A percentile compares a stretch with the other conserved stretches of the same genome.
phyloP scores from a whole-genome alignment of 2,113 vertebrate genomes.

The Mormyrus iriodes region DNA sequence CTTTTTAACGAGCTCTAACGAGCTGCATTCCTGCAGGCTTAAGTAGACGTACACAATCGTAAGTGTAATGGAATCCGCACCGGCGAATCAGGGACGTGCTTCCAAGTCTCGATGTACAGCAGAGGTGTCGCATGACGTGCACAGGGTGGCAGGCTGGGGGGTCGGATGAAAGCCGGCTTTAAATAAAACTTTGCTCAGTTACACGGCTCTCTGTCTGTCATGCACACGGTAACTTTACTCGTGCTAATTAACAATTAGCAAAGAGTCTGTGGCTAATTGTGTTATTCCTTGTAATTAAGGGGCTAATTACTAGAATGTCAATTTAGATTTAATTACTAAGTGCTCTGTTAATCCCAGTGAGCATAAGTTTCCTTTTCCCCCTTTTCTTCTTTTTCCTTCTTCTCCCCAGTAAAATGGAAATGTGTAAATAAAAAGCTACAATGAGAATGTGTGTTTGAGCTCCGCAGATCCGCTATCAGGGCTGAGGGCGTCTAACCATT shows the following conservation, averaged over 20 bases:
- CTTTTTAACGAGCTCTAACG: neutral
- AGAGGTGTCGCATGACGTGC: neutral
- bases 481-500: constrained; percentile 49
- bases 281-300: constrained; percentile 79
- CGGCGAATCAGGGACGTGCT: neutral
- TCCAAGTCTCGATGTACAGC: neutral
- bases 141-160: constrained; percentile 5
- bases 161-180: constrained; percentile 48
- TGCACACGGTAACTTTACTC: constrained; percentile 71
- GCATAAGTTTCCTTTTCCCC: constrained; percentile 56
- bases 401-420: constrained; percentile 32
- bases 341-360: constrained; percentile 75
- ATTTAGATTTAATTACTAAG: constrained; percentile 80
- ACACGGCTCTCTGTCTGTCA: constrained; percentile 64
- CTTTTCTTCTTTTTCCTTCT: constrained; percentile 37
- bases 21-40: neutral
- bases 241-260: constrained; percentile 80
- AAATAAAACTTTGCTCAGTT: constrained; percentile 71
- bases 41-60: neutral
- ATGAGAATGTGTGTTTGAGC: constrained; percentile 58
- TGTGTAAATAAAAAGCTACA: constrained; percentile 58
- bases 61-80: neutral
- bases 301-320: constrained; percentile 79
- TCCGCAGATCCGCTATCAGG: constrained; percentile 38
- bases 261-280: constrained; percentile 74